phyloP scores from a whole-genome alignment of 2,888 invertebrate genomes.

The Dasysyrphus tricinctus region DNA sequence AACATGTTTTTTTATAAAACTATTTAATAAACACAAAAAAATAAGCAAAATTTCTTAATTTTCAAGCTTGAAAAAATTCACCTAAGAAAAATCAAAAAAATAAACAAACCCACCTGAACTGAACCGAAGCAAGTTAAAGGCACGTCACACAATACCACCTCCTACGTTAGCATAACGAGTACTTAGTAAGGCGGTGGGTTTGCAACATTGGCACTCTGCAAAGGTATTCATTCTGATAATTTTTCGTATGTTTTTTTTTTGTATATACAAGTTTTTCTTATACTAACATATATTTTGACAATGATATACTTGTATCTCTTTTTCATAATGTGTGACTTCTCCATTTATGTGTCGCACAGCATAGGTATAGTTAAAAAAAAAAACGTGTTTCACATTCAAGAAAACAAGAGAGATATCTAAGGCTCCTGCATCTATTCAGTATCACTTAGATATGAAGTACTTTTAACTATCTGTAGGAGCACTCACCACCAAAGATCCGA shows the following conservation, averaged over 20 bases:
- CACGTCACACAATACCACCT: constrained; percentile 35
- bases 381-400: constrained; percentile 44
- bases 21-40: not conserved
- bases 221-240: constrained; percentile 19
- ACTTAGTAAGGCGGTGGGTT: constrained; percentile 9
- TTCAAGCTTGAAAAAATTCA: constrained; percentile 7
- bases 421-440: constrained; percentile 6
- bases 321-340: constrained; percentile 59
- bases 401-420: constrained; percentile 26
- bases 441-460: not conserved
- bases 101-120: constrained; percentile 19
- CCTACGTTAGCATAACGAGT: constrained; percentile 4
- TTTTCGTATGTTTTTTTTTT: no score
- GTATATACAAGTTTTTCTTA: not conserved
- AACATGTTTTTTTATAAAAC: no score
- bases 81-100: constrained; percentile 1
- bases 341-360: constrained; percentile 48
- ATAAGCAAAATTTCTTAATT: not conserved
- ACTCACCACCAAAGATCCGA: constrained; percentile 43
- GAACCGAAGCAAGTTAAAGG: constrained; percentile 13
- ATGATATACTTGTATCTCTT: constrained; percentile 47
- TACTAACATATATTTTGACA: constrained; percentile 57
- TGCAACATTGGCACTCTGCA: constrained; percentile 28
- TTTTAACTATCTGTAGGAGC: constrained; percentile 15
- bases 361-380: constrained; percentile 1